Evolutionary conservation across 1,140 invertebrate genomes (phyloP), one percentile per base, ranked within the genome.

Genomic region (Euglossa dilemma): DNA sequence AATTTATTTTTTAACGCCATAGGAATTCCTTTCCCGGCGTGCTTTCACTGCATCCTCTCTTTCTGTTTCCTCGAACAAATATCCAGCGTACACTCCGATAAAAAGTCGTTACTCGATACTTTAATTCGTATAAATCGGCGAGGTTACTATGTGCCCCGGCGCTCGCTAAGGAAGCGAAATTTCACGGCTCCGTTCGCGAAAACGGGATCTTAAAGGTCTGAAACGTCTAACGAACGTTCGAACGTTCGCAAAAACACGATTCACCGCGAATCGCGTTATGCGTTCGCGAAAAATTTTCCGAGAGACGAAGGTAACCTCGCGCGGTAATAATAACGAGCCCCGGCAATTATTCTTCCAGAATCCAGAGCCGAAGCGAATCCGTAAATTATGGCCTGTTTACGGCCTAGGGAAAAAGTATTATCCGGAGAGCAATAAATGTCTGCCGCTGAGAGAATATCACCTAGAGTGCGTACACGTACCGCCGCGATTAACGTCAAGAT

Each of bases 371-470:
- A 87, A 88, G 59, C 61, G 71, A 45, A 81, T 88, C 74, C 72
- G 77, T 84, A 87, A 87, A 88, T 87, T 81, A 88, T 67, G 54
- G 23, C 56, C 76, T 85, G 76, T 88, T 87, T 88, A 88, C 67
- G 61, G 61, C 9, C 67, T 64, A 50, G 69, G 69, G 67, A 16
- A 81, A 78, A 87, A 70, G 71, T 76, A 86, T 87, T 84, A 85
- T 77, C 69, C 52, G 54, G 67, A 85, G 73, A 64, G 82, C 73
- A 87, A 87, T 88, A 88, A 88, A 88, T 67, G 83, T 85, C 82
- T 54, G 20, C 67, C 52, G 54, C 81, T 47, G 43, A 78, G 83
- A 88, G 85, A 85, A 78, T 85, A 86, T 85, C 87, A 82, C 81
- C 69, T 78, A 70, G 12, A 70, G 52, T 64, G 74, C 66, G 72